Conservation (phyloP, 2,888 invertebrate species). For the Drosophila neonasuta region DNA sequence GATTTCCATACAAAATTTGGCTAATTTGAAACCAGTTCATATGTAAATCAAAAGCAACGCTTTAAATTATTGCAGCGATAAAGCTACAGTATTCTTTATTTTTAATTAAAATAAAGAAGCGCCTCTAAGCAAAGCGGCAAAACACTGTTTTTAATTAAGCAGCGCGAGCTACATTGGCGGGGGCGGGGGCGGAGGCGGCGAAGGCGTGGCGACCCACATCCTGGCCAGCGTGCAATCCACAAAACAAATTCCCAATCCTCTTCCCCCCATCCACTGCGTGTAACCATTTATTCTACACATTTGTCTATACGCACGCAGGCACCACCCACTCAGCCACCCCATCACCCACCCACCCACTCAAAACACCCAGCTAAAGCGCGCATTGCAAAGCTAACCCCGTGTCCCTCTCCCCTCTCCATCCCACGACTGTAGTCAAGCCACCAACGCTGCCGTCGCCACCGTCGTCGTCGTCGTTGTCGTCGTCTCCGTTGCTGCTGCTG, state of each 20-base stretch:
- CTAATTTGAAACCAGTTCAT: constrained; percentile 5
- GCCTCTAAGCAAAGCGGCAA: constrained; percentile 13
- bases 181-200: background rate
- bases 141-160: constrained; percentile 46
- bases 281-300: constrained; percentile 14
- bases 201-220: constrained; percentile 28
- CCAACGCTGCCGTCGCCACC: constrained; percentile 27
- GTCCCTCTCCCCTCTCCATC: background rate
- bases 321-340: constrained; percentile 3
- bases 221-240: constrained; percentile 17
- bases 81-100: background rate
- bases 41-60: background rate
- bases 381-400: constrained; percentile 50
- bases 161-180: constrained; percentile 1
- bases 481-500: constrained; percentile 37
- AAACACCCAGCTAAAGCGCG: constrained; percentile 31
- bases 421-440: constrained; percentile 14
- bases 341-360: no score
- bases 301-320: constrained; percentile 24
- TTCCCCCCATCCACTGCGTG: background rate
- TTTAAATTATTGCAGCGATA: background rate
- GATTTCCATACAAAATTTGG: background rate
- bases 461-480: no score
- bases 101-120: constrained; percentile 23
- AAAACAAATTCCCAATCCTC: constrained; percentile 7